Evolutionary conservation across 2,888 invertebrate genomes (phyloP).

Genomic region (Bhutanitis thaidina): DNA sequence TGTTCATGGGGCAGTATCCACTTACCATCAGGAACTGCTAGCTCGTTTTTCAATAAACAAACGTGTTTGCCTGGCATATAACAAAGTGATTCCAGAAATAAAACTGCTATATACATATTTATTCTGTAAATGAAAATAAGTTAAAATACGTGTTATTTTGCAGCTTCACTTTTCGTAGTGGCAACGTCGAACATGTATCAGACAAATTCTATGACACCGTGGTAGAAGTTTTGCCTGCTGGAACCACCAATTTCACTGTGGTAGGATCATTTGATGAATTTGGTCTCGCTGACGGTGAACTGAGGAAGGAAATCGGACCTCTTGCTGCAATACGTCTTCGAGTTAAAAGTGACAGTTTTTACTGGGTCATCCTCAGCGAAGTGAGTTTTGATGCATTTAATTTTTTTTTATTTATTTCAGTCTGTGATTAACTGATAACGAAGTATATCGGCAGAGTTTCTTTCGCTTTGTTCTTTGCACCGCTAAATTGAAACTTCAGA

Average conservation of each 20-base stretch:
- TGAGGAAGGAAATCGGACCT: constrained; percentile 84
- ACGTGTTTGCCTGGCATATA: too few relatives aligned
- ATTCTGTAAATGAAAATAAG: too few relatives aligned
- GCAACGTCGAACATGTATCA: constrained; percentile 92
- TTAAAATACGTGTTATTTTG: constrained; percentile 26
- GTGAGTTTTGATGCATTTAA: constrained; percentile 80
- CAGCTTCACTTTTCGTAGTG: constrained; percentile 91
- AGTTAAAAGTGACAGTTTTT: constrained; percentile 88
- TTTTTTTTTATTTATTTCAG: too few relatives aligned
- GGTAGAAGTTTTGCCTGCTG: constrained; percentile 86
- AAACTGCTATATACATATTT: too few relatives aligned
- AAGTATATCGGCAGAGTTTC: too few relatives aligned
- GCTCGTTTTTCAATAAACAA: too few relatives aligned
- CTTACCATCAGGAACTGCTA: too few relatives aligned
- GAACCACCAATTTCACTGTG: constrained; percentile 81
- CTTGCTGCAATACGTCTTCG: constrained; percentile 87
- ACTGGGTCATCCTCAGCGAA: constrained; percentile 96
- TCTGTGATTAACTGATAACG: too few relatives aligned
- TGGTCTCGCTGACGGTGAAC: constrained; percentile 88
- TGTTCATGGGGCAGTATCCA: too few relatives aligned
- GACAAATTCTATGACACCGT: constrained; percentile 94
- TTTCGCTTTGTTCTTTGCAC: too few relatives aligned
- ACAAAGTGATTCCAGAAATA: too few relatives aligned
- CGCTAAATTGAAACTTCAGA: too few relatives aligned
- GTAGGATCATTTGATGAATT: constrained; percentile 89